Base-by-base conservation (phyloP, 2,113 vertebrate species). In the Calidris pugnax region DNA sequence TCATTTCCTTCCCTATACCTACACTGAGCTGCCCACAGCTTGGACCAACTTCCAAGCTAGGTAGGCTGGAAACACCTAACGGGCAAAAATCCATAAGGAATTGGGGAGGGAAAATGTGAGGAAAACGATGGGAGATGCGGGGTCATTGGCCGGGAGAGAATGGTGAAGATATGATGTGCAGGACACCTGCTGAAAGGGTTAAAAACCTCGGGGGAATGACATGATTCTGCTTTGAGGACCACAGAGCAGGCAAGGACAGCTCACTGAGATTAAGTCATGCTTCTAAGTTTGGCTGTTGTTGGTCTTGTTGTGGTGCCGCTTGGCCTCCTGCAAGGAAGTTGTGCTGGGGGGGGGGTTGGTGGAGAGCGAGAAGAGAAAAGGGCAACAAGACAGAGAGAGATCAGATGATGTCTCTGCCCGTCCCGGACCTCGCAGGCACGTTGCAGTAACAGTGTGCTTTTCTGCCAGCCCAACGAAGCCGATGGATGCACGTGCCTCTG, bases 211-310 rank as follows among this genome's bases (percentile, higher is more conserved):
- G 35, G 75, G 48, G 82, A 66, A 93, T 67, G 89, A 91, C 89
- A 82, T 15, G 33, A 94, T 95, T 86, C 88, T 95, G 77, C 83
- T 87, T 90, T 94, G 77, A 59, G 81, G 89, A 86, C 64, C 75
- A 86, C 83, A 64, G 76, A 94, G 69, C 76, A 78, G 72, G 91
- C 87, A 82, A 89, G 79, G 86, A 89, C 90, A 94, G 93, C 91
- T 94, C 85, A 37, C 33, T 45, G 80, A 85, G 90, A 97, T 96
- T 78, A 95, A 91, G 90, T 95, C 95, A 97, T 92, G 90, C 86
- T 93, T 92, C 92, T 95, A 94, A 96, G 68, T 95, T 96, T 95
- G 93, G 87, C 86, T 77, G 69, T 78, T 85, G 89, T 55, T 76
- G 84, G 88, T 71, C 51, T 72, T 51, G 15, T 47, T 59, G 80